Base-by-base conservation (phyloP, 1,140 invertebrate genomes). In the Chrysoperla carnea region DNA sequence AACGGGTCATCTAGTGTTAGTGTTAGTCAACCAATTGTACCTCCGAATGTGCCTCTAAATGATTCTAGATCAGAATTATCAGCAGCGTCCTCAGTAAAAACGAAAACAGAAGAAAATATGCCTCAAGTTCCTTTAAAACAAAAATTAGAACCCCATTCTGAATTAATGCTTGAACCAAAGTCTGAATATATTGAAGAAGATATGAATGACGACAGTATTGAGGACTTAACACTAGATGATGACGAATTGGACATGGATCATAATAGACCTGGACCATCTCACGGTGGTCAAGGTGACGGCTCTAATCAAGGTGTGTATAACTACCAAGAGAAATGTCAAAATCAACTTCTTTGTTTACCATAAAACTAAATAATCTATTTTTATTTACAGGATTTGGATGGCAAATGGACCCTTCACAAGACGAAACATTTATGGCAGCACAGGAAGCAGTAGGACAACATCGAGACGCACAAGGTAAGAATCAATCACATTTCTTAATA, bases 151-250 rank as follows among this genome's bases (percentile, higher is more conserved):
- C 57, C 57, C 40, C 58, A 61, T 51, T 54, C 59, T 50, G 68
- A 70, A 60, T 57, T 69, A 58, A 66, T 78, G 57, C 69, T 80
- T 51, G 76, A 81, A 66, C 78, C 78, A 60, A 81, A 81, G 67
- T 72, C 75, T 66, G 78, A 81, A 66, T 81, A 78, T 62, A 62
- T 76, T 49, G 78, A 84, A 51, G 77, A 81, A 47, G 57, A 61
- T 37, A 59, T 61, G 52, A 71, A 75, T 44, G 75, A 84, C 50
- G 81, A 83, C 55, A 77, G 76, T 56, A 80, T 84, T 52, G 82
- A 87, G 64, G 81, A 85, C 61, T 69, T 84, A 60, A 84, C 81
- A 47, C 81, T 85, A 52, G 81, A 85, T 56, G 73, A 73, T 48
- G 68, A 72, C 63, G 73, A 76, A 61, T 62, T 68, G 44, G 61